Conservation (phyloP, 2,888 invertebrate species). For the Belgica antarctica region DNA sequence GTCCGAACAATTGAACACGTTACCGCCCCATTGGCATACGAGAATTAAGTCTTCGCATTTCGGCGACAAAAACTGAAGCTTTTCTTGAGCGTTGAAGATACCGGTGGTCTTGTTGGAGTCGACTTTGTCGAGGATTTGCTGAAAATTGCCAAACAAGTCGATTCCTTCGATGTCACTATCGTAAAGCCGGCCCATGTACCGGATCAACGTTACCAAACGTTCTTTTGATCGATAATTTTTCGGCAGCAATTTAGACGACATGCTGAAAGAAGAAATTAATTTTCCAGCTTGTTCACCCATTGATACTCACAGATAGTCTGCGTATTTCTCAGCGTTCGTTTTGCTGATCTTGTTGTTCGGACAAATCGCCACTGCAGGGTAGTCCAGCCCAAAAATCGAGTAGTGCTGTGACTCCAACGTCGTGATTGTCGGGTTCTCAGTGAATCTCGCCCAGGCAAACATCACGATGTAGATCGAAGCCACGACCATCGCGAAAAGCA, state of each 20-base stretch:
- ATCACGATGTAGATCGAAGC: constrained; percentile 32
- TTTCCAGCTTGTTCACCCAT: constrained; percentile 1
- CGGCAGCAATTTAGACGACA: neutral
- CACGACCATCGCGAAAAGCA: neutral
- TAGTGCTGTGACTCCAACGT: constrained; percentile 56
- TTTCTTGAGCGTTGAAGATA: constrained; percentile 48
- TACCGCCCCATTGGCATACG: constrained; percentile 57
- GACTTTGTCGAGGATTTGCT: constrained; percentile 47
- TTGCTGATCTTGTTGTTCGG: constrained; percentile 60
- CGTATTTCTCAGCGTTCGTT: constrained; percentile 51
- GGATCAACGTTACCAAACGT: constrained; percentile 38
- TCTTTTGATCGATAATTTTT: neutral
- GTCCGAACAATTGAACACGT: constrained; percentile 52
- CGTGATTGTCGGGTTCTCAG: constrained; percentile 55
- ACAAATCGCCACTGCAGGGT: constrained; percentile 60
- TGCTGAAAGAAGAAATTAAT: neutral
- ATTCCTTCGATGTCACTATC: constrained; percentile 46
- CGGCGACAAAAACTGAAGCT: constrained; percentile 51
- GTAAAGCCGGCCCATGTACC: constrained; percentile 46
- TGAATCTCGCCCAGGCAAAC: constrained; percentile 48
- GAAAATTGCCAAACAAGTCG: constrained; percentile 47
- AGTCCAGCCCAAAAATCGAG: constrained; percentile 53
- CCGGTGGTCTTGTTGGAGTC: constrained; percentile 47
- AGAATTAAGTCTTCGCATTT: constrained; percentile 58
- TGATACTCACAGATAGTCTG: constrained; percentile 54